Evolutionary conservation across 2,888 invertebrate species (phyloP), one percentile per base, ranked within the genome.

Genomic region (Machimus atricapillus): DNA sequence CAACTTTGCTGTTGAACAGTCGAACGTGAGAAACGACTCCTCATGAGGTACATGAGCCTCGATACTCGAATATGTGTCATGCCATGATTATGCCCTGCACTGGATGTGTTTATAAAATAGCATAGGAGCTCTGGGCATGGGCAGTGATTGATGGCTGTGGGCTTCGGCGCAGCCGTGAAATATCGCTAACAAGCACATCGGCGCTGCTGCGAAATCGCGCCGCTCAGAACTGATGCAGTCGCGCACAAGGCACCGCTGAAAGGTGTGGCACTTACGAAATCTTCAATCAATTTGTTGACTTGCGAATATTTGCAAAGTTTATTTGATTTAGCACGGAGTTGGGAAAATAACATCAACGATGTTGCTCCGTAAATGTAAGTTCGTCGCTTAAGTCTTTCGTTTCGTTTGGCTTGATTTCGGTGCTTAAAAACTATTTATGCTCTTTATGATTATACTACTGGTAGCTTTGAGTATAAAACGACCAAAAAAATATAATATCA

Each of bases 261-360:
- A 78, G 78, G 78, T 78, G 78, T 78, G 78, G 78, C 78, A 78
- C 23, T 78, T 78, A 78, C 78, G 23, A 78, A 78, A 78, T 78
- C 37, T 78, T 40, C 23, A 78, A 76, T 76, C 78, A 78, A 78
- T 78, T 78, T 78, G 78, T 78, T 78, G 43, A 78, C 40, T 78
- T 78, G 66, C 27, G 66, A 66, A 66, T 66, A 23, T 66, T 19
- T 66, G 66, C 66, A 66, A 66, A 66, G 23, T 66, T 66, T 66
- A 66, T 66, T 66, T 66, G 19, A 66, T 66, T 23, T 23, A 66
- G 66, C 27, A 8, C 9, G 52, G n/a, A 19, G 52, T 52, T 52
- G 52, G 52, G 52, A 52, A 52, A 66, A 66, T 66, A 27, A 23
- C 19, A 23, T 66, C 66, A 66, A 7, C 27, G 4, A 9, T 12